phyloP scores from a whole-genome alignment of 2,888 invertebrate genomes.

The Petrophora chlorosata region DNA sequence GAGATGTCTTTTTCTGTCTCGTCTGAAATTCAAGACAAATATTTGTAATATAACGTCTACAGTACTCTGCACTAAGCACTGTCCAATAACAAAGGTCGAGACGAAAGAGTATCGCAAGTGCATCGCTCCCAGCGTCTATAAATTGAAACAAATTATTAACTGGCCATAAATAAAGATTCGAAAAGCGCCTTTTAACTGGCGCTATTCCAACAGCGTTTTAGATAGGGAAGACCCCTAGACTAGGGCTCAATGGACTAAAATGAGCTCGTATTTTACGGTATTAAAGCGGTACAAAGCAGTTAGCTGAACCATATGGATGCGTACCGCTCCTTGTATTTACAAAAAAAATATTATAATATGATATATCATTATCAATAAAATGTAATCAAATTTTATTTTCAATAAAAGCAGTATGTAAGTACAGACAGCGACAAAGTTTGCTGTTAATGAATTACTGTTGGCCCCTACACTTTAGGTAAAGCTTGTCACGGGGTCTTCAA shows the following conservation, averaged over 20 bases:
- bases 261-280: background rate
- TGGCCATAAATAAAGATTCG: slow-evolving; percentile 71
- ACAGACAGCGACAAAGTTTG: no score
- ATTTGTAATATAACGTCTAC: no score
- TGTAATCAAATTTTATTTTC: no score
- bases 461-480: no score
- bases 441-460: no score
- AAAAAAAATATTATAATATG: no score
- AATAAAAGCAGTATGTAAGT: no score
- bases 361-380: no score
- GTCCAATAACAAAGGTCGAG: slow-evolving; percentile 12
- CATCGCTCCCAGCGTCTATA: slow-evolving; percentile 38
- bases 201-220: slow-evolving; percentile 66
- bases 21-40: background rate
- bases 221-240: slow-evolving; percentile 59
- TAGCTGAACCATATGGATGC: no score
- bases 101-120: slow-evolving; percentile 21
- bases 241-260: slow-evolving; percentile 2
- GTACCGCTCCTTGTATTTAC: no score
- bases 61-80: slow-evolving; percentile 4
- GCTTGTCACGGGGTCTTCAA: no score
- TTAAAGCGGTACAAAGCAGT: background rate
- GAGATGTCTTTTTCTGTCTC: no score
- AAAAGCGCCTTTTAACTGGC: slow-evolving; percentile 65
- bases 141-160: slow-evolving; percentile 78